Evolutionary conservation across 2,797 vertebrate species (phyloP).

Genomic region (Netta rufina): DNA sequence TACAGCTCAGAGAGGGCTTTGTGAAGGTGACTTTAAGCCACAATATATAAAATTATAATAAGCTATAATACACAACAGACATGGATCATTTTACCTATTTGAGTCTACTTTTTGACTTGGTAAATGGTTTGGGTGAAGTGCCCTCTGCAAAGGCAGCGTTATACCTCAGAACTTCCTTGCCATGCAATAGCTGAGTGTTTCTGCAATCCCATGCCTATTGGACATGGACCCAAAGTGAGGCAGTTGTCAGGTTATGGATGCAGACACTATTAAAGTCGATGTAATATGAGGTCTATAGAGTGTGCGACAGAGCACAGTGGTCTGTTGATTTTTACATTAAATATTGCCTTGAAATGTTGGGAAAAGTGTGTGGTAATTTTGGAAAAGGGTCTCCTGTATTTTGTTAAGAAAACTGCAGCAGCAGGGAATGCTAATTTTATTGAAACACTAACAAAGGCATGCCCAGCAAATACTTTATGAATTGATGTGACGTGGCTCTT

Average conservation of each 20-base stretch:
- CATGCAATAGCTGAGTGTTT: not conserved
- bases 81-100: not conserved
- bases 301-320: not conserved
- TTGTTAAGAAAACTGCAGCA: not conserved
- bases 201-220: not conserved
- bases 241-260: not conserved
- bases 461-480: not conserved
- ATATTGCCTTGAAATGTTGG: not conserved
- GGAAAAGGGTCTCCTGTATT: not conserved
- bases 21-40: not conserved
- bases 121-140: not conserved
- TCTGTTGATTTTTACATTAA: not conserved
- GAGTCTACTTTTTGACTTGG: not conserved
- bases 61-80: not conserved
- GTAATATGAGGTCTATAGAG: not conserved
- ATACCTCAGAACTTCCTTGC: not conserved
- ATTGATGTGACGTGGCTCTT: not conserved
- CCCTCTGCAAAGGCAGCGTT: not conserved
- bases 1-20: not conserved
- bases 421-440: not conserved
- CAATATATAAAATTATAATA: not conserved
- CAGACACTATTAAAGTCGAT: not conserved
- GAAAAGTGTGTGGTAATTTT: not conserved
- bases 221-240: too few species aligned
- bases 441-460: not conserved